These are phyloP conservation scores for Orchesellides sinensis DNA, from an alignment of 2,888 invertebrate genomes.

Conservation along the genomic window DNA sequence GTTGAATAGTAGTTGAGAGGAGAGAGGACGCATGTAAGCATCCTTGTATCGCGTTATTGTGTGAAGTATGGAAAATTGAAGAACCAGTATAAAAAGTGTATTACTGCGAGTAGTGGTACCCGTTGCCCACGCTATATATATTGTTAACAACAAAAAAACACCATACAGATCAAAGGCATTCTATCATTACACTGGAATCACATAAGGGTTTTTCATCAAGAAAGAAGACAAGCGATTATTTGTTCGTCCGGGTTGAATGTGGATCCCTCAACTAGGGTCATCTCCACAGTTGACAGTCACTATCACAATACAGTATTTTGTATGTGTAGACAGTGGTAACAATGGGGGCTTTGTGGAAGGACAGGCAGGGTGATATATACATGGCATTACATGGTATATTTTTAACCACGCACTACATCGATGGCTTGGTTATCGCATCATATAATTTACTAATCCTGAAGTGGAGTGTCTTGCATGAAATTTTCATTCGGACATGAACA, in stretches of 20 bases:
- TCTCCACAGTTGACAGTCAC: too few relatives aligned
- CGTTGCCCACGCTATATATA: neutral
- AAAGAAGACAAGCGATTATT: neutral
- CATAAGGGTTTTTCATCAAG: neutral
- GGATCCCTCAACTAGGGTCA: too few relatives aligned
- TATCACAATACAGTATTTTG: neutral
- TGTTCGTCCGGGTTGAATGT: neutral
- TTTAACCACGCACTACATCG: too few relatives aligned
- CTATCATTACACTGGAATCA: neutral
- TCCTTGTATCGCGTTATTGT: neutral
- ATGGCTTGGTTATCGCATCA: too few relatives aligned
- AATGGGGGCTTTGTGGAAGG: conserved; percentile 7
- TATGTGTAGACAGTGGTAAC: neutral
- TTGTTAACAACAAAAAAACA: neutral
- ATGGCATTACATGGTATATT: too few relatives aligned
- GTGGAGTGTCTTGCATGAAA: too few relatives aligned
- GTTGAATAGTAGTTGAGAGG: too few relatives aligned
- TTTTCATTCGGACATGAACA: too few relatives aligned
- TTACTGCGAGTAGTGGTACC: neutral
- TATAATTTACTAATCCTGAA: too few relatives aligned
- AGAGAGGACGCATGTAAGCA: conserved; percentile 13
- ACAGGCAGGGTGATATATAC: too few relatives aligned
- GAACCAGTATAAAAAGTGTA: conserved; percentile 20
- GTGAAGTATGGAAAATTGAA: conserved; percentile 31
- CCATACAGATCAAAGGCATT: neutral